Percentiles rank a stretch among this genome's conserved stretches.
phyloP scores from a whole-genome alignment of 2,113 vertebrate species.

The Rutilus rutilus region DNA sequence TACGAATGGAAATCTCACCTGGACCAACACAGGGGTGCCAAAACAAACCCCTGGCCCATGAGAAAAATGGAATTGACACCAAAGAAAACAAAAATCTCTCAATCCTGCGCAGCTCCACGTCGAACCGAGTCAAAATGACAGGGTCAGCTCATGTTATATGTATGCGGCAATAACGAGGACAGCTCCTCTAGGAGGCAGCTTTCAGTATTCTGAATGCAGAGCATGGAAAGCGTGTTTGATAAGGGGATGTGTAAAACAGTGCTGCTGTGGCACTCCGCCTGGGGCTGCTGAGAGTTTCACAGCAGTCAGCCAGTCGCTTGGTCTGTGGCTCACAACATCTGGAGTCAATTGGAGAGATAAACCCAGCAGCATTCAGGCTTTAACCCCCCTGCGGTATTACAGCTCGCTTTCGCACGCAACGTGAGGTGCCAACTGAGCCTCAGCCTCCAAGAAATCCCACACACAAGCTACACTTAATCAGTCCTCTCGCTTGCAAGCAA shows the following conservation, averaged over 20 bases:
- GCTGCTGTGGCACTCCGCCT: slow-evolving; percentile 32
- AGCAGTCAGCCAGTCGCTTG: slow-evolving; percentile 45
- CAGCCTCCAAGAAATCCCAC: slow-evolving; percentile 8
- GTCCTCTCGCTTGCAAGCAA: neutral
- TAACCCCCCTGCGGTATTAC: slow-evolving; percentile 46
- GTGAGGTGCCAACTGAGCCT: slow-evolving; percentile 21
- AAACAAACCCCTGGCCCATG: slow-evolving; percentile 16
- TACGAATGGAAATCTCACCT: neutral
- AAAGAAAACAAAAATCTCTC: neutral
- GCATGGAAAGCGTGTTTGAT: slow-evolving; percentile 37
- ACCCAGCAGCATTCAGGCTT: slow-evolving; percentile 48
- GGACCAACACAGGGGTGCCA: slow-evolving; percentile 1
- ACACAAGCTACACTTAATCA: slow-evolving; percentile 12
- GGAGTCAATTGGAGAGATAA: slow-evolving; percentile 53
- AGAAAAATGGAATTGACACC: neutral
- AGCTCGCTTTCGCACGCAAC: slow-evolving; percentile 47
- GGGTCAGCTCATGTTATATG: neutral
- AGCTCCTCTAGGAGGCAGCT: slow-evolving; percentile 8
- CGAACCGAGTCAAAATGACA: neutral
- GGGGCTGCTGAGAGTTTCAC: slow-evolving; percentile 37
- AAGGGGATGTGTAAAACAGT: slow-evolving; percentile 26
- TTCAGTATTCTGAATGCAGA: slow-evolving; percentile 26
- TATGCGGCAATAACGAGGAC: slow-evolving; percentile 1
- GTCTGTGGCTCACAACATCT: slow-evolving; percentile 53
- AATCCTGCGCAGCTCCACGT: neutral